Base-by-base conservation (phyloP, 2,888 invertebrate species). In the Drosophila sordidapex region DNA sequence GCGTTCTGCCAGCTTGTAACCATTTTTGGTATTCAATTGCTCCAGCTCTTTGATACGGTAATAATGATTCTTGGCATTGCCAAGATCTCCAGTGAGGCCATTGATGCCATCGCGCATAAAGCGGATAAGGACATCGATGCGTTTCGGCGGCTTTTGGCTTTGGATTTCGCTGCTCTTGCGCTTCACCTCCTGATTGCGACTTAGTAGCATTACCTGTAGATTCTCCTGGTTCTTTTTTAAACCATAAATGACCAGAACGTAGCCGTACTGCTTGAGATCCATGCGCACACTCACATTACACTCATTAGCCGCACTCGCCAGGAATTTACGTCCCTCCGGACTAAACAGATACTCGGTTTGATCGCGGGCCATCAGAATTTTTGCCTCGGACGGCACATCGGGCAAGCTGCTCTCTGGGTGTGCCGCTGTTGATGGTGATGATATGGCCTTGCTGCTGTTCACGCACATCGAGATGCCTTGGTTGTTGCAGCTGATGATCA, bases 221-320 rank as follows among this genome's bases (percentile, higher is more conserved):
- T 92, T 91, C 57, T 94, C 94, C 79, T 95, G 95, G 76, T 94
- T 92, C 1, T 79, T 91, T 5, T 93, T 91, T 31, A 93, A 93
- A 0, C 95, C 95, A 61, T 92, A 94, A 52, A 95, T 94, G 53
- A 92, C 92, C 51, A 95, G 82, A 53, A 94, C 94, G 57, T 93
- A 94, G 0, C 94, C 91, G 48, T 91, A 92, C 29, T 94, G 92
- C 3, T 94, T 91, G 54, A 91, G 92, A 33, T 92, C 91, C 62
- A 93, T 84, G 18, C 90, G 89, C 3, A 90, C 87, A 67, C 83
- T 84, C 0, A 93, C 81, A 58, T 93, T 90, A 70, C 93, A 92
- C 81, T 92, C 92, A 7, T 87, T 89, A 5, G 92, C 91, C 4
- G 91, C 90, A 2, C 90, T 85, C 0, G 92, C 90, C 13, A 95